Percentiles rank a stretch among this genome's conserved stretches.
These are phyloP conservation scores for Oxygymnocypris stewartii DNA, from an alignment of 2,113 vertebrate genomes.

Conservation along the genomic window DNA sequence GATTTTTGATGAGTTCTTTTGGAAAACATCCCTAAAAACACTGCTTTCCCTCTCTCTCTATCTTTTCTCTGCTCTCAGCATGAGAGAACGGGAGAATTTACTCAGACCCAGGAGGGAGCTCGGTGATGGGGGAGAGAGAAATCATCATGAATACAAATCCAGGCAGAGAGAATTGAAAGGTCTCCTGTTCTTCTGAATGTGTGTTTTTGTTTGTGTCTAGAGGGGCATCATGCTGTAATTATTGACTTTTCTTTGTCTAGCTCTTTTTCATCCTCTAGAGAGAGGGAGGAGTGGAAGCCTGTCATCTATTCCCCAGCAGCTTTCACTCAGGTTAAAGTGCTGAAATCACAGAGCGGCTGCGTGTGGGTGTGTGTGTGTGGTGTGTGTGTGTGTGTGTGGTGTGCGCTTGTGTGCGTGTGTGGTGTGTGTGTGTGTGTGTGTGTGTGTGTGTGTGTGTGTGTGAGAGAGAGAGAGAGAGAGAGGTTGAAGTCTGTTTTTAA, in stretches of 20 bases:
- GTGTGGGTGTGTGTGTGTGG: neutral
- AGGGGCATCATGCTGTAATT: constrained; percentile 27
- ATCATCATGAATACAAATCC: constrained; percentile 33
- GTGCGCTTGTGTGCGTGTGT: neutral
- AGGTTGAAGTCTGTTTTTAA: neutral
- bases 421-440: neutral
- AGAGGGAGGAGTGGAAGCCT: constrained; percentile 13
- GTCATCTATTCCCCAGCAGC: constrained; percentile 26
- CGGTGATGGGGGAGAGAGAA: constrained; percentile 7
- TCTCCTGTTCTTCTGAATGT: constrained; percentile 29
- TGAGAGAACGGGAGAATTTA: constrained; percentile 30
- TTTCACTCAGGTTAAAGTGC: constrained; percentile 11
- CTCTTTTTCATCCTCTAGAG: constrained; percentile 28
- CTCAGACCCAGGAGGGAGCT: constrained; percentile 27
- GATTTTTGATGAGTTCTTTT: constrained; percentile 26
- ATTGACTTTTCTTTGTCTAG: constrained; percentile 38
- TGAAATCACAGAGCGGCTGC: neutral
- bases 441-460: too few relatives aligned
- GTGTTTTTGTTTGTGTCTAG: constrained; percentile 19
- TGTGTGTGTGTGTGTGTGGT: too few relatives aligned
- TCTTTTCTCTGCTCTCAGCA: constrained; percentile 10
- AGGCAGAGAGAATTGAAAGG: constrained; percentile 31
- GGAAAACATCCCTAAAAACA: constrained; percentile 28
- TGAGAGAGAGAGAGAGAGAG: too few relatives aligned
- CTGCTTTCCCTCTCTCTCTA: neutral